phyloP scores from a whole-genome alignment of 2,113 vertebrate species.

The Nicator chloris region DNA sequence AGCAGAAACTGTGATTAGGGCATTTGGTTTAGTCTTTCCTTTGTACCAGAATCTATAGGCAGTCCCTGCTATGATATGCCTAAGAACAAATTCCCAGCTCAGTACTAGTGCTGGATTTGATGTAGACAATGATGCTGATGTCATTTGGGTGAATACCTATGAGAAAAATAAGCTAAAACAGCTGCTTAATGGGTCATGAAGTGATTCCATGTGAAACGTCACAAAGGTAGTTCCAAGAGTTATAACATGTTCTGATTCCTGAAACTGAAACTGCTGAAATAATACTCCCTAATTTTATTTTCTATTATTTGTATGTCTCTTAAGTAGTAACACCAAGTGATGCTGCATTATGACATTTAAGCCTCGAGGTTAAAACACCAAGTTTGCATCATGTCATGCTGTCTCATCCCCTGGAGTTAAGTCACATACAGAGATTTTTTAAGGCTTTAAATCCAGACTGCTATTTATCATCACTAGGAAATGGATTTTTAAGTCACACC shows the following conservation, averaged over 20 bases:
- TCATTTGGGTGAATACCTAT: not conserved
- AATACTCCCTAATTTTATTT: not conserved
- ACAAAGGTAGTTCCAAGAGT: not conserved
- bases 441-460: not conserved
- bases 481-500: not conserved
- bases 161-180: slow-evolving; percentile 5
- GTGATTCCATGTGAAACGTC: not conserved
- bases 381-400: not conserved
- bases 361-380: not conserved
- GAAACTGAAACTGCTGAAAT: not conserved
- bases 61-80: not conserved
- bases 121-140: not conserved
- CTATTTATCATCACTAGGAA: not conserved
- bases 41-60: not conserved
- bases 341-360: not conserved
- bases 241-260: not conserved
- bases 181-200: not conserved
- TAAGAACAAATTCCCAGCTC: not conserved
- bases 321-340: not conserved
- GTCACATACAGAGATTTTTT: not conserved
- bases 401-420: not conserved
- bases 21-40: not conserved
- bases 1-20: not conserved
- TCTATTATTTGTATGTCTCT: not conserved
- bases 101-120: not conserved